Evolutionary conservation across 2,797 vertebrate genomes (phyloP).

Genomic region (Pipistrellus pygmaeus): DNA sequence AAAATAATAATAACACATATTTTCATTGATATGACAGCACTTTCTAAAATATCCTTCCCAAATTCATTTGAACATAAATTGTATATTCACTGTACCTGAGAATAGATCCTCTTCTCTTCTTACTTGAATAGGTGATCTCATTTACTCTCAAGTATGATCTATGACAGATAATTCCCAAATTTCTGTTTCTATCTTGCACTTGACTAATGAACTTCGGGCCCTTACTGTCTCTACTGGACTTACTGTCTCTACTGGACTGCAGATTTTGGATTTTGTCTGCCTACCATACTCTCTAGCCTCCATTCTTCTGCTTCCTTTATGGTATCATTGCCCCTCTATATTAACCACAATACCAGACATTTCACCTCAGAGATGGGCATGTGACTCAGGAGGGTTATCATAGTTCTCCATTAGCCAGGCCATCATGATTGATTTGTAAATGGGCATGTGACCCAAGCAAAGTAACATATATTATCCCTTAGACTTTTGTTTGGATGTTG

Average conservation of each 20-base stretch:
- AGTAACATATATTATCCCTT: not conserved
- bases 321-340: not conserved
- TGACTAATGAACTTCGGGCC: not conserved
- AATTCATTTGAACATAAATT: conserved; percentile 1
- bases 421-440: not conserved
- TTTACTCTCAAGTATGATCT: not conserved
- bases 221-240: not conserved
- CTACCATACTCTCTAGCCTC: not conserved
- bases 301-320: not conserved
- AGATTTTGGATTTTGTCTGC: not conserved
- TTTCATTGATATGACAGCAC: not conserved
- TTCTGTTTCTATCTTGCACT: conserved; percentile 7
- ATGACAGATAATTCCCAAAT: not conserved
- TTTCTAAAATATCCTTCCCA: not conserved
- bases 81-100: not conserved
- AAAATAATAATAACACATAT: no score
- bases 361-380: not conserved
- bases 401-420: not conserved
- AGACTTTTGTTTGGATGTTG: not conserved
- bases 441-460: not conserved
- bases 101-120: not conserved
- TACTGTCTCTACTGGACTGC: not conserved
- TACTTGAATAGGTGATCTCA: not conserved
- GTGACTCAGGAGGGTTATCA: not conserved
- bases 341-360: not conserved